Evolutionary conservation across 1,140 invertebrate genomes (phyloP), one percentile per base, ranked within the genome.

Genomic region (Bathynomus jamesi): DNA sequence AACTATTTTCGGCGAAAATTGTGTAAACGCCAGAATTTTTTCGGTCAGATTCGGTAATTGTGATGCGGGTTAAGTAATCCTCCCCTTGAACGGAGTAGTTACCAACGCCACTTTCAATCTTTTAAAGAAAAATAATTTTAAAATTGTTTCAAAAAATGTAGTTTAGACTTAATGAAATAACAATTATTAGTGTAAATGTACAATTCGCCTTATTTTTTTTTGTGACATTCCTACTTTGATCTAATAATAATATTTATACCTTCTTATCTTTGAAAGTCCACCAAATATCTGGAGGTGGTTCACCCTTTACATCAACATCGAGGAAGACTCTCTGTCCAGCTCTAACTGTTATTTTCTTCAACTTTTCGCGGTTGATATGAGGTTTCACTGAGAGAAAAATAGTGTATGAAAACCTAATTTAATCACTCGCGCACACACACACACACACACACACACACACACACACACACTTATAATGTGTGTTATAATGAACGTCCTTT

Each of bases 261-360:
- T 86, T 85, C 79, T 89, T 87, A 32, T 86, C 87, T 61, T 87
- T 89, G 75, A 95, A 89, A 32, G 86, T 88, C 96, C 96, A 99
- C 17, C 88, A 91, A 70, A 93, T 89, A 40, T 87, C 91, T 84
- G 96, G 96, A 81, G 95, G 91, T 40, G 96, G 96, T 85, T 96
- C 94, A 81, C 95, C 96, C 79, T 91, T 93, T 66, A 96, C 91
- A 80, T 98, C 95, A 4, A 98, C 73, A 80, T 96, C 92, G 72
- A 97, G 87, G 80, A 94, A 94, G 71, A 98, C 90, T 28, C 89
- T 86, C 81, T 96, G 91, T 8, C 96, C 95, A 67, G 94, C 94
- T 75, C 95, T 88, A 27, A 96, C 90, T 76, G 91, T 91, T 0
- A 96, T 84, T n/a, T 89, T 89, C 69, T 93, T 89, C 80, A 96